Evolutionary conservation across 35 echinoderm and acorn worm genomes (phyloP).

Genomic region (Heliocidaris tuberculata): DNA sequence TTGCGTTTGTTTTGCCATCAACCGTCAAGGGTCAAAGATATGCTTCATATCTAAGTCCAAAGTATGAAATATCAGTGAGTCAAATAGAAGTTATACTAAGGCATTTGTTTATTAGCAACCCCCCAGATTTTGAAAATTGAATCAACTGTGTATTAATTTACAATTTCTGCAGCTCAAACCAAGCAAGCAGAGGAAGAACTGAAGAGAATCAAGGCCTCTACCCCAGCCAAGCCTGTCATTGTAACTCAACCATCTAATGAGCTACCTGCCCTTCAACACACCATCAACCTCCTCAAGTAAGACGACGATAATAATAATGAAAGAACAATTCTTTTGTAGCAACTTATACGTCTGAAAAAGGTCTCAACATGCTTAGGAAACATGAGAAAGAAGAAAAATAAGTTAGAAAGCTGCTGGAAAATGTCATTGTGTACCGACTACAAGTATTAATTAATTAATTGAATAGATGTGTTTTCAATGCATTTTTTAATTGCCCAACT

Average conservation of each 20-base stretch:
- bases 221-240: conserved; percentile 71
- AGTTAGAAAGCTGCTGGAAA: too few relatives aligned
- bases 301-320: conserved; percentile 26
- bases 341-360: too few relatives aligned
- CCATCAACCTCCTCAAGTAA: conserved; percentile 91
- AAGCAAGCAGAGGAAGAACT: conserved; percentile 69
- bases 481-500: too few relatives aligned
- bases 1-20: neutral
- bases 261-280: conserved; percentile 79
- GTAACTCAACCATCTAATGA: conserved; percentile 69
- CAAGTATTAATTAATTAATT: too few relatives aligned
- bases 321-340: neutral
- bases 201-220: conserved; percentile 48
- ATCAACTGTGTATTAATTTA: neutral
- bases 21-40: neutral
- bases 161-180: conserved; percentile 61
- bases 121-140: neutral
- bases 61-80: neutral
- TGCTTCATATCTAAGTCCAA: neutral
- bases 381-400: too few relatives aligned
- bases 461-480: too few relatives aligned
- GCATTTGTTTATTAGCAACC: too few relatives aligned
- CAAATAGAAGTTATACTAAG: neutral
- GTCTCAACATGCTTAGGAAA: too few relatives aligned
- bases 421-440: too few relatives aligned